Evolutionary conservation across 1,140 invertebrate genomes (phyloP).

Genomic region (Drosophila melanica): DNA sequence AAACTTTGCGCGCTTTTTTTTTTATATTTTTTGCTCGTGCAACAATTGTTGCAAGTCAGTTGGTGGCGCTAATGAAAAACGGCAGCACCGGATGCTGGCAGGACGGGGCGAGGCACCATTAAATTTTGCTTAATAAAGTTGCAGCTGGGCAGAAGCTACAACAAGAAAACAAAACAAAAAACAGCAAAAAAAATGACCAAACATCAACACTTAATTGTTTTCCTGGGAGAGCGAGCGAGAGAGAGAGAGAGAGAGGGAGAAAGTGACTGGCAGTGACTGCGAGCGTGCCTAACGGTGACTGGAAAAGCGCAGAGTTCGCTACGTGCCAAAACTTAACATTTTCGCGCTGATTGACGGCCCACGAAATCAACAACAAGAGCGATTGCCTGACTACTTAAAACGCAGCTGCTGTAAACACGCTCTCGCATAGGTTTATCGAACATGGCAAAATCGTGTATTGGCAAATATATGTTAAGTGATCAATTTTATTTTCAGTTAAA

Average conservation of each 20-base stretch:
- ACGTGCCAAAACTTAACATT: slow-evolving; percentile 47
- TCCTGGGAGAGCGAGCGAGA: background rate
- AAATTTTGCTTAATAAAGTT: slow-evolving; percentile 83
- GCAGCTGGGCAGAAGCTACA: slow-evolving; percentile 56
- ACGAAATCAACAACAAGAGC: slow-evolving; percentile 2
- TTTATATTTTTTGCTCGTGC: slow-evolving; percentile 33
- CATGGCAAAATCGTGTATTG: background rate
- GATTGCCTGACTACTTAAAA: slow-evolving; percentile 10
- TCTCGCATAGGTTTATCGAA: background rate
- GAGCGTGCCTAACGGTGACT: slow-evolving; percentile 44
- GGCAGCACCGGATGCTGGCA: slow-evolving; percentile 30
- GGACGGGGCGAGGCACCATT: slow-evolving; percentile 45
- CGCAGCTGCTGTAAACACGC: slow-evolving; percentile 23
- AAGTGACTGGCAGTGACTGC: slow-evolving; percentile 39
- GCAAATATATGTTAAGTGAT: slow-evolving; percentile 18
- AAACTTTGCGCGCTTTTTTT: slow-evolving; percentile 47
- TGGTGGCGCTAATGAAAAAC: slow-evolving; percentile 76
- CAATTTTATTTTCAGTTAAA: background rate
- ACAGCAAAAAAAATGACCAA: slow-evolving; percentile 67
- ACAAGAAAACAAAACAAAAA: slow-evolving; percentile 6
- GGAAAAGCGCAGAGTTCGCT: slow-evolving; percentile 22
- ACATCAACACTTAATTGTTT: slow-evolving; percentile 82
- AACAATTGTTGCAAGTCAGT: slow-evolving; percentile 82
- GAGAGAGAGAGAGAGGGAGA: slow-evolving; percentile 2
- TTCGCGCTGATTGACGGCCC: slow-evolving; percentile 46